These are phyloP conservation scores for Eulemur rubriventer DNA, from an alignment of 2,797 vertebrate genomes.

Conservation along the genomic window DNA sequence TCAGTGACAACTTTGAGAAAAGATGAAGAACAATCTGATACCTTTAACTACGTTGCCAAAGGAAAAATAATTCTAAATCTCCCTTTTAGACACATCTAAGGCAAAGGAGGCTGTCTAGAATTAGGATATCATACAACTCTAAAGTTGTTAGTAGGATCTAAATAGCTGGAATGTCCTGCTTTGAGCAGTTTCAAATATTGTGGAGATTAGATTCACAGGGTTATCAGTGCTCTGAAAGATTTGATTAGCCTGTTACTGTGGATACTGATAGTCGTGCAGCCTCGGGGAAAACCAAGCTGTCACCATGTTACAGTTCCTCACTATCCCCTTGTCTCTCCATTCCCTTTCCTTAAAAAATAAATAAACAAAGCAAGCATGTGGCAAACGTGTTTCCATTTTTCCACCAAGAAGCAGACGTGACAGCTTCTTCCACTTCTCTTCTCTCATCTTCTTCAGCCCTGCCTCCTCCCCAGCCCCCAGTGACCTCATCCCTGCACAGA, in stretches of 20 bases:
- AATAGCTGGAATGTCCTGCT: not conserved
- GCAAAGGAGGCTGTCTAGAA: not conserved
- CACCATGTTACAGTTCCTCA: not conserved
- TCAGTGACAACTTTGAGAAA: not conserved
- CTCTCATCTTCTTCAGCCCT: constrained; percentile 4
- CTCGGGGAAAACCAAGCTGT: not conserved
- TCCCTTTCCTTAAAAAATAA: constrained; percentile 41
- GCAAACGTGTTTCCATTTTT: constrained; percentile 70
- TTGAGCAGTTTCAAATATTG: constrained; percentile 18
- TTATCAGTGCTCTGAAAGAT: constrained; percentile 14
- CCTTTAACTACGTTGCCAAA: not conserved
- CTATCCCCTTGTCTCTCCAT: not conserved
- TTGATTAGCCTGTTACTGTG: not conserved
- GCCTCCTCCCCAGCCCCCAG: not conserved
- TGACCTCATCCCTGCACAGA: constrained; percentile 66
- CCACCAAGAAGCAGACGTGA: constrained; percentile 64
- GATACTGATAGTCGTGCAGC: not conserved
- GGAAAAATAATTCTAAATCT: not conserved
- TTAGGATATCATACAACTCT: not conserved
- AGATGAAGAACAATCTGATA: not conserved
- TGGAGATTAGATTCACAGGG: not conserved
- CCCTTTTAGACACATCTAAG: not conserved
- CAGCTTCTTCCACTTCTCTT: constrained; percentile 41
- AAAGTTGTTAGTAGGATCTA: not conserved
- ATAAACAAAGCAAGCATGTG: constrained; percentile 53